Evolutionary conservation across 2,797 vertebrate genomes (phyloP).

Genomic region (Nyctibius grandis): DNA sequence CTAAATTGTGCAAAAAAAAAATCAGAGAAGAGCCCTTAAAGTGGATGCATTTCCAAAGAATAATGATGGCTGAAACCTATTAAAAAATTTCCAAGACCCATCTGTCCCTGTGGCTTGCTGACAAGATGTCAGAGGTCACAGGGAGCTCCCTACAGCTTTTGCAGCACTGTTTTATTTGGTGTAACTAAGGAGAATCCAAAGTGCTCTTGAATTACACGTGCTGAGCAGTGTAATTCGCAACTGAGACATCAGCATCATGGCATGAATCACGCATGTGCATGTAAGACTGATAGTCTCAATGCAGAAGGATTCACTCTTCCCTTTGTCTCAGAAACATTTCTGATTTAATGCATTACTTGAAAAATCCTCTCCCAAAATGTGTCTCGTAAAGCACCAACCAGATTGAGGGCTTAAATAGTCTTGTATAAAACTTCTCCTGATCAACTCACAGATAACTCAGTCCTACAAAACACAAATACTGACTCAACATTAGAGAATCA

Average conservation of each 20-base stretch:
- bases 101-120: neutral
- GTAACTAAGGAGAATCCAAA: neutral
- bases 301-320: neutral
- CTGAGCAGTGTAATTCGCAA: neutral
- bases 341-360: neutral
- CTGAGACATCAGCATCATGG: neutral
- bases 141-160: neutral
- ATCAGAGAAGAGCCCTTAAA: slow-evolving; percentile 68
- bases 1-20: slow-evolving; percentile 63
- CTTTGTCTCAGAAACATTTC: neutral
- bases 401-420: neutral
- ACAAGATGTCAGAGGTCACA: neutral
- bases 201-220: neutral
- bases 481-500: neutral
- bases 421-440: neutral
- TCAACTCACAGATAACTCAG: neutral
- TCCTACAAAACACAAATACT: neutral
- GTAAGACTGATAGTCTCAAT: neutral
- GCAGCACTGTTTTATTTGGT: neutral
- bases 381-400: neutral
- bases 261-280: neutral
- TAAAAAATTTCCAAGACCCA: neutral
- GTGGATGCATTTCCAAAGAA: slow-evolving; percentile 33
- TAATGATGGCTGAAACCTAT: slow-evolving; percentile 25
- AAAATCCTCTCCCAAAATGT: slow-evolving; percentile 2